Percentiles rank a stretch among this genome's conserved stretches.
These are phyloP conservation scores for Salarias fasciatus DNA, from an alignment of 2,797 vertebrate genomes.

Conservation along the genomic window DNA sequence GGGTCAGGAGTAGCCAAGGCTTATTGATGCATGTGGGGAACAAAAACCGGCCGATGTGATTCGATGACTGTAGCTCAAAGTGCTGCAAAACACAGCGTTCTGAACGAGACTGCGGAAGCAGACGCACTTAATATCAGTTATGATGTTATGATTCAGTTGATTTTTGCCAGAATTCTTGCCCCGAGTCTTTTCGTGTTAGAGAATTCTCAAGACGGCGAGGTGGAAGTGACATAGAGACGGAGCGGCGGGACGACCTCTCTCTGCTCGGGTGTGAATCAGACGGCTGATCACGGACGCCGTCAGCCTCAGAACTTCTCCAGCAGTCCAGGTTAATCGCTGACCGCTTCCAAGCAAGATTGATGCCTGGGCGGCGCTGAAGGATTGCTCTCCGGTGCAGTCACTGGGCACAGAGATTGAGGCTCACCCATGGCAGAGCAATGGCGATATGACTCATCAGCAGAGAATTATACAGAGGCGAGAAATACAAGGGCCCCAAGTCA, in stretches of 20 bases:
- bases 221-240: slow-evolving; percentile 18
- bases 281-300: slow-evolving; percentile 75
- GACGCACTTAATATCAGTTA: too few relatives aligned
- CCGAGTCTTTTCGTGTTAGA: too few relatives aligned
- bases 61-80: too few relatives aligned
- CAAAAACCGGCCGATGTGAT: too few relatives aligned
- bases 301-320: slow-evolving; percentile 71
- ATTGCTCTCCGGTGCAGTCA: slow-evolving; percentile 71
- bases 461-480: slow-evolving; percentile 63
- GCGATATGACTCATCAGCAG: slow-evolving; percentile 68
- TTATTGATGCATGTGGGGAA: too few relatives aligned
- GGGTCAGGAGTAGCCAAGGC: too few relatives aligned
- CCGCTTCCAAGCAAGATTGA: slow-evolving; percentile 71
- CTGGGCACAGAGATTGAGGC: slow-evolving; percentile 70
- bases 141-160: too few relatives aligned
- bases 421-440: slow-evolving; percentile 66
- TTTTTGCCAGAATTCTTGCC: too few relatives aligned
- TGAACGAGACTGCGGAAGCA: too few relatives aligned
- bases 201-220: too few relatives aligned
- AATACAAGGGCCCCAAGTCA: slow-evolving; percentile 60
- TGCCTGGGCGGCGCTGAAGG: slow-evolving; percentile 66
- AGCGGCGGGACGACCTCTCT: slow-evolving; percentile 52
- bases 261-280: slow-evolving; percentile 73
- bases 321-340: slow-evolving; percentile 64
- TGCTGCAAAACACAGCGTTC: too few relatives aligned